Base-by-base conservation (phyloP, 2,797 vertebrate species). In the Pseudomugil gertrudae region DNA sequence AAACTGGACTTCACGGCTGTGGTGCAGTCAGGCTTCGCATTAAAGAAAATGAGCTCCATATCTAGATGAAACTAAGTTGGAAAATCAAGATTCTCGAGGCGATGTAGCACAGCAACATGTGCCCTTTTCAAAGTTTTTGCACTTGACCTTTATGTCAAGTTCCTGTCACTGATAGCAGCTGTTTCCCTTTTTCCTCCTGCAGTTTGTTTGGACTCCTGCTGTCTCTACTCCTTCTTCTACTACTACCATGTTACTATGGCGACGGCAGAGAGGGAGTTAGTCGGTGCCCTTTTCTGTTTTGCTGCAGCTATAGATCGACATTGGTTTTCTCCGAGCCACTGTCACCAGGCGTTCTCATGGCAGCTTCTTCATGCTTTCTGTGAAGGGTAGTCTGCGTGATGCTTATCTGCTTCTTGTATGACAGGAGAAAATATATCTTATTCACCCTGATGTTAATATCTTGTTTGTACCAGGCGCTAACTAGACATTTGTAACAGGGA, bases 71-170 rank as follows among this genome's bases (percentile, higher is more conserved):
- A 19, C 24, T 3, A 32, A 23, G 26, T 29, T 2, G 4, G 7
- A 4, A 26, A 4, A 67, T 7, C 24, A 50, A 43, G 21, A 51
- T 58, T 61, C 35, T 62, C 21, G 14, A 33, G 30, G 10, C 26
- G 14, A 2, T 51, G 35, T 19, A 35, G 32, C 30, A 50, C 57
- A 61, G 43, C 33, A 57, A 57, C 3, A 50, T 27, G 26, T 58
- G 59, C 48, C 50, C 65, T 65, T 62, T 69, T 72, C 32, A 63
- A 32, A 32, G 51, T 57, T 54, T 71, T 69, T 38, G 66, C 9
- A 68, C 53, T n/a, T 77, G 57, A 79, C 66, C 69, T 74, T 67
- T 45, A n/a, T 27, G 21, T 71, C 35, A 14, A 19, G 55, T 2
- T 54, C 51, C 48, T 11, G 24, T 30, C 43, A n/a, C 33, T 14